These are phyloP conservation scores for Antrozous pallidus DNA, from an alignment of 2,797 vertebrate species.

Conservation along the genomic window DNA sequence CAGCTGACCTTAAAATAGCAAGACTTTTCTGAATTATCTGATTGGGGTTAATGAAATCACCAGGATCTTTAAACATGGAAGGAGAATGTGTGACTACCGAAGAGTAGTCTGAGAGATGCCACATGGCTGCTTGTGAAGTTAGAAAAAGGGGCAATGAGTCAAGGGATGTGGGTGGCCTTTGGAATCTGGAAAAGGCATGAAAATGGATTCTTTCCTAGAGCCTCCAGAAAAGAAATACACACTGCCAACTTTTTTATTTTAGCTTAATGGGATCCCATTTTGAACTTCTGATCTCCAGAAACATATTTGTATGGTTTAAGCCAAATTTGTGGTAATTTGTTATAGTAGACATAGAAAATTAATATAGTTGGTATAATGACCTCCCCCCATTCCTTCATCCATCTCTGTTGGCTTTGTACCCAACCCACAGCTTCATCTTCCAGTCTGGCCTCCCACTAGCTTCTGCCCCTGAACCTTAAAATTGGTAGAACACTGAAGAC, in stretches of 20 bases:
- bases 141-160: background rate
- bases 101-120: background rate
- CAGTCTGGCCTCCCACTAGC: background rate
- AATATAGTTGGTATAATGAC: accelerated
- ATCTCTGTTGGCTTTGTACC: background rate
- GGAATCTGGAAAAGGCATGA: background rate
- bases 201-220: background rate
- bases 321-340: background rate
- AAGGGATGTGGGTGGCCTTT: background rate
- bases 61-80: background rate
- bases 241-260: background rate
- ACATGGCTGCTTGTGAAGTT: background rate
- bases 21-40: background rate
- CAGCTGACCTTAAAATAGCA: background rate
- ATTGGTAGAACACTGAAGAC: background rate
- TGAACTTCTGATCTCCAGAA: background rate
- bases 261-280: background rate
- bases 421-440: background rate
- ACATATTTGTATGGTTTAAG: background rate
- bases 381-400: accelerated
- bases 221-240: background rate
- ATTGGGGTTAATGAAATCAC: background rate
- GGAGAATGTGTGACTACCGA: background rate
- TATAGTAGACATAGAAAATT: background rate
- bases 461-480: background rate